Evolutionary conservation across 2,888 invertebrate species (phyloP), one percentile per base, ranked within the genome.

Genomic region (Podabrus alpinus): DNA sequence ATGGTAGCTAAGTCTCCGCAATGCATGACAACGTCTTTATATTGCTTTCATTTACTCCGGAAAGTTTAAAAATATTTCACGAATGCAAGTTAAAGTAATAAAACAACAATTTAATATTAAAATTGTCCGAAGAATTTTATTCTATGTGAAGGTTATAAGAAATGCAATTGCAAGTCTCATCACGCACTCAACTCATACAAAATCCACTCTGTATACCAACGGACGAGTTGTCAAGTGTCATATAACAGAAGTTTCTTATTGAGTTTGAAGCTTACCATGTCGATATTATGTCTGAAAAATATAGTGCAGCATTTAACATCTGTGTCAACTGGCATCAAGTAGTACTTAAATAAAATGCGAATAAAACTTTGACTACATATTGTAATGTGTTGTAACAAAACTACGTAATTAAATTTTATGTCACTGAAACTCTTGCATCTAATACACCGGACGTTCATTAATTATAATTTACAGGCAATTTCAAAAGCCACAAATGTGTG

Each of bases 151-250:
- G 77, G 77, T 77, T 78, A 77, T 79, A 79, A 77, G 78, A 78
- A 78, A 69, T 72, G 77, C 77, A 79, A 78, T 79, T 76, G 73
- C 71, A 60, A 81, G 80, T 81, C 81, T 62, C 69, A 79, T 78
- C 80, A 81, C 81, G 80, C 80, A 75, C 76, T 68, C 73, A 78
- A 78, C 78, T 79, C n/a, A 2, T 45, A 2, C 79, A 78, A 81
- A 81, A 81, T 81, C 80, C 79, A 81, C 80, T 79, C 79, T 74
- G 78, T 77, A 77, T 79, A 79, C 76, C 73, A 76, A 68, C 74
- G 70, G 79, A 73, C 67, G 70, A 79, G 74, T 78, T 80, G 79
- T 79, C 79, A 79, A 79, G 75, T 78, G 79, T 79, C 79, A 78
- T 77, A 76, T 77, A 72, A 76, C 72, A 73, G 71, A 61, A 68